Percentiles rank a stretch among this genome's conserved stretches.
phyloP scores from a whole-genome alignment of 2,888 invertebrate species.

The Eristalinus aeneus region DNA sequence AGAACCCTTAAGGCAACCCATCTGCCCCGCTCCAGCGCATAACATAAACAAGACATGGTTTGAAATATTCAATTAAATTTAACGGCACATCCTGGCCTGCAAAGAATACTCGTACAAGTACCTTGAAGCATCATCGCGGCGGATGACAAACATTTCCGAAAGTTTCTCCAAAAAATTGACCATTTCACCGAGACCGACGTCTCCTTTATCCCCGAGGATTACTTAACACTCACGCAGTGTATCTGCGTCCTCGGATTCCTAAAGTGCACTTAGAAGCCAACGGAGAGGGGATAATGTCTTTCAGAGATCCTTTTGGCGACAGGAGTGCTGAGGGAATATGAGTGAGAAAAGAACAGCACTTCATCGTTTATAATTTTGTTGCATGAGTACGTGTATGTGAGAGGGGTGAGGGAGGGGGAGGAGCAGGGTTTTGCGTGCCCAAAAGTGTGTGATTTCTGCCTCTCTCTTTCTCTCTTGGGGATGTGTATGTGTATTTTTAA shows the following conservation, averaged over 20 bases:
- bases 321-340: not conserved
- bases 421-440: not conserved
- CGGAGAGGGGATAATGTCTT: conserved; percentile 13
- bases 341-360: conserved; percentile 3
- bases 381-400: not conserved
- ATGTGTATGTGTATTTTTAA: conserved; percentile 13
- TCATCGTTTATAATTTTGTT: conserved; percentile 39
- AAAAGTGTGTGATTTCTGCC: conserved; percentile 4
- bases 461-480: not conserved
- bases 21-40: not conserved
- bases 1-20: not conserved
- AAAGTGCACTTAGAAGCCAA: not conserved
- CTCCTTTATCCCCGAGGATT: not conserved
- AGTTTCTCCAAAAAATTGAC: not conserved
- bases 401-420: not conserved
- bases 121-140: not conserved
- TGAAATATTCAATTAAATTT: not conserved
- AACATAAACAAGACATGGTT: not conserved
- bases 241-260: not conserved
- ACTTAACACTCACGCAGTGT: not conserved
- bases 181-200: not conserved
- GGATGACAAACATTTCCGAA: not conserved
- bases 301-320: conserved; percentile 10
- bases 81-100: not conserved
- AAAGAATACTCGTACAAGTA: not conserved